Conservation (phyloP, 2,888 invertebrate genomes). For the Chrysodeixis includens region DNA sequence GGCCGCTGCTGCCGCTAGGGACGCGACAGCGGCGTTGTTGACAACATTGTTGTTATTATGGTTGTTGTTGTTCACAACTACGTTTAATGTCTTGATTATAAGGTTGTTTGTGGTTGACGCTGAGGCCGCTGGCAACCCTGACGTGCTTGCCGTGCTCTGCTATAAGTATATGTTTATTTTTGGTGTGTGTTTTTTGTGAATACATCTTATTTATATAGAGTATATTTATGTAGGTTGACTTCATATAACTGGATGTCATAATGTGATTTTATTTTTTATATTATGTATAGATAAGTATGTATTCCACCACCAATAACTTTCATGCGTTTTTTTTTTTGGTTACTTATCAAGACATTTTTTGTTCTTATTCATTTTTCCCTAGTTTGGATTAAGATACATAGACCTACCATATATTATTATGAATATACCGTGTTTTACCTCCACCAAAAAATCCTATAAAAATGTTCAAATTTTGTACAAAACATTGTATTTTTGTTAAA, state of each 20-base stretch:
- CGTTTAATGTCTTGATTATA: slow-evolving; percentile 86
- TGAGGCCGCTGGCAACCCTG: slow-evolving; percentile 72
- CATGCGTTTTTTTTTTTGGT: slow-evolving; percentile 2
- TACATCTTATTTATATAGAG: not conserved
- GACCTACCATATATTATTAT: too few relatives aligned
- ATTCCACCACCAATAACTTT: slow-evolving; percentile 48
- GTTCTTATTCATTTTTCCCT: not conserved
- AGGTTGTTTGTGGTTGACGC: slow-evolving; percentile 88
- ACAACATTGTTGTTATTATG: slow-evolving; percentile 88
- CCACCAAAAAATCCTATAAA: too few relatives aligned
- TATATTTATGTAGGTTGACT: not conserved
- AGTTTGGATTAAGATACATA: not conserved
- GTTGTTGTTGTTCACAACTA: slow-evolving; percentile 88
- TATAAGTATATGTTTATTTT: slow-evolving; percentile 45
- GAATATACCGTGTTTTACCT: too few relatives aligned
- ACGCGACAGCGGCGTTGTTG: slow-evolving; percentile 87
- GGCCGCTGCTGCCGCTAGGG: slow-evolving; percentile 85
- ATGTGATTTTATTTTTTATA: not conserved
- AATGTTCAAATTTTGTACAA: not conserved
- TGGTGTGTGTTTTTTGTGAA: slow-evolving; percentile 17
- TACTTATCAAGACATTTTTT: too few relatives aligned
- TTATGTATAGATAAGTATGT: not conserved
- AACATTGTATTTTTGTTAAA: not conserved
- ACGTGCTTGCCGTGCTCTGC: slow-evolving; percentile 85
- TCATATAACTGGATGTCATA: slow-evolving; percentile 6